Conservation (phyloP, 1,140 invertebrate species). For the Medauroidea extradentata region DNA sequence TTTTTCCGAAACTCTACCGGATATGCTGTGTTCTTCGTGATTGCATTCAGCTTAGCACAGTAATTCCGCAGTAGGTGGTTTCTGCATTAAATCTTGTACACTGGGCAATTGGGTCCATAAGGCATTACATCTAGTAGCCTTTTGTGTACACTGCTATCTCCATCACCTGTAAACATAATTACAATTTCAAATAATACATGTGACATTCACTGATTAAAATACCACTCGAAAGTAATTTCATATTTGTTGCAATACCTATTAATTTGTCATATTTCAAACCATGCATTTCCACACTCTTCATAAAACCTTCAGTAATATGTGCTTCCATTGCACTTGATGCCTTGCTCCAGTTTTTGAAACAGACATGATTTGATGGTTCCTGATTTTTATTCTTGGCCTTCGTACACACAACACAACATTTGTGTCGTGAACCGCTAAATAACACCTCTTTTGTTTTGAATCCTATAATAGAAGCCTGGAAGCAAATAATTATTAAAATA, state of each 20-base stretch:
- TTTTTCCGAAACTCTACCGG: not conserved
- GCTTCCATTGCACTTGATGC: constrained; percentile 7
- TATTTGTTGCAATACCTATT: not conserved
- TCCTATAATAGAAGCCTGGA: not conserved
- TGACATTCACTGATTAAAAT: too few relatives aligned
- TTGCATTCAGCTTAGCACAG: constrained; percentile 20
- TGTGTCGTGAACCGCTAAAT: not conserved
- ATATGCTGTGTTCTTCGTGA: constrained; percentile 9
- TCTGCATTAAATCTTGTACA: constrained; percentile 34
- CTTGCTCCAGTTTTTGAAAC: constrained; percentile 6
- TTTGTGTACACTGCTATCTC: constrained; percentile 13
- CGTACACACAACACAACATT: not conserved
- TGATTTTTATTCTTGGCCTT: not conserved
- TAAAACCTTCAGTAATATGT: not conserved
- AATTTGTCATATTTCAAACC: not conserved
- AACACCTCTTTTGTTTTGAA: not conserved
- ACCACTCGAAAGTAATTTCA: too few relatives aligned
- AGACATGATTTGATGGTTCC: not conserved
- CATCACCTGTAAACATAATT: constrained; percentile 7
- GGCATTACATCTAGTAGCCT: constrained; percentile 11
- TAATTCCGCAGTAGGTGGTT: constrained; percentile 35
- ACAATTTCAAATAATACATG: too few relatives aligned
- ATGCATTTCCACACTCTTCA: constrained; percentile 1
- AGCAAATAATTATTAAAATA: not conserved
- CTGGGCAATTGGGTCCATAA: constrained; percentile 12